Evolutionary conservation across 1,140 invertebrate genomes (phyloP), one percentile per base, ranked within the genome.

Genomic region (Agraylea sexmaculata): DNA sequence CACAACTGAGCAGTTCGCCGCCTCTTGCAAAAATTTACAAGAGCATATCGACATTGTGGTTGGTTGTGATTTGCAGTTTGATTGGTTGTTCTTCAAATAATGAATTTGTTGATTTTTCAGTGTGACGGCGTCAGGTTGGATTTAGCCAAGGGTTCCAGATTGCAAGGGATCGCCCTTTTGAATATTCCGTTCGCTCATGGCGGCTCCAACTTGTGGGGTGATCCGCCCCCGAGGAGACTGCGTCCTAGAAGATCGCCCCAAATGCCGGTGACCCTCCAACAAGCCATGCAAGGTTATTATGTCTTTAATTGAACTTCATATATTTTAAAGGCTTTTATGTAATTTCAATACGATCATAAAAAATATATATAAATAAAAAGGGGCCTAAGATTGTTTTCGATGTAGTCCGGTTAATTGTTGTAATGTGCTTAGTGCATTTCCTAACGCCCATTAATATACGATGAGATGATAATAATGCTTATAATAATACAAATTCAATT

Each of bases 141-240:
- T 55, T 67, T 96, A 49, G 83, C 80, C 4, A 91, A 90, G 56
- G 92, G 91, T 7, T 81, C 87, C 10, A 78, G 88, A 11, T 69
- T 97, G 6, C 92, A 97, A 61, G 92, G 92, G 8, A 86, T 97
- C 25, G 90, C 91, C 10, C 62, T 96, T 30, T 66, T 97, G 15
- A 97, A 97, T 71, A 96, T 97, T 62, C 91, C 91, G 6, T 94
- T 88, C 58, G 94, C 92, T 6, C 92, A 95, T 54, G 92, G 92
- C 3, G 93, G 93, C 4, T 91, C 88, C 25, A 96, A 96, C 66
- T 69, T 97, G 46, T 97, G 93, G 93, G 93, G 92, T 27, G 87
- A 91, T 50, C 77, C 2, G 49, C 57, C 25, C 52, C 57, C 22
- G 50, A 51, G 2, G 53, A 56, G 4, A 33, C 37, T 35, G 3